phyloP scores from a whole-genome alignment of 2,113 vertebrate genomes.

The Ictalurus furcatus region DNA sequence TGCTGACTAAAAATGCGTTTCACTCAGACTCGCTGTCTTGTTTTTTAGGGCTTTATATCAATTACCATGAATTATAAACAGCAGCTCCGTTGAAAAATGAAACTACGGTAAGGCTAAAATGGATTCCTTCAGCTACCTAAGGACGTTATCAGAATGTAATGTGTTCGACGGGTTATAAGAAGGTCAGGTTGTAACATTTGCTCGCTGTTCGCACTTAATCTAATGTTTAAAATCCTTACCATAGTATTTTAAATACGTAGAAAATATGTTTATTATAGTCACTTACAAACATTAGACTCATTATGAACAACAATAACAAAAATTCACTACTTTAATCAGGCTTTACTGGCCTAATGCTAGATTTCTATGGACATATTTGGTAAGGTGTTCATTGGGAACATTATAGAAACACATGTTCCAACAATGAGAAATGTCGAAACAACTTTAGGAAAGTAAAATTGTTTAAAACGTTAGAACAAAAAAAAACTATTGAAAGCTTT shows the following conservation, averaged over 20 bases:
- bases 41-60: slow-evolving; percentile 13
- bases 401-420: neutral
- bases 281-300: neutral
- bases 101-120: neutral
- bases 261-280: neutral
- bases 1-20: slow-evolving; percentile 30
- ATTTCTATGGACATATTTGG: neutral
- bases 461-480: too few species aligned
- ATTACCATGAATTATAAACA: slow-evolving; percentile 26
- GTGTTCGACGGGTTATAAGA: neutral
- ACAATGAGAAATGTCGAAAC: too few species aligned
- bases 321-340: neutral
- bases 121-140: neutral
- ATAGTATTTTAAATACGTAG: neutral
- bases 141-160: neutral
- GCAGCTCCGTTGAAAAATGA: neutral
- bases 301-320: neutral
- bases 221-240: neutral
- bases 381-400: neutral
- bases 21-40: neutral
- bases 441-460: too few species aligned
- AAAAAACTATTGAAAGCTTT: neutral
- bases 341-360: neutral
- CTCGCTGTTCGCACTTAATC: neutral
- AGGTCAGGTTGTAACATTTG: neutral